These are phyloP conservation scores for Cichlasoma orientale DNA, from an alignment of 2,797 vertebrate species.

Conservation along the genomic window DNA sequence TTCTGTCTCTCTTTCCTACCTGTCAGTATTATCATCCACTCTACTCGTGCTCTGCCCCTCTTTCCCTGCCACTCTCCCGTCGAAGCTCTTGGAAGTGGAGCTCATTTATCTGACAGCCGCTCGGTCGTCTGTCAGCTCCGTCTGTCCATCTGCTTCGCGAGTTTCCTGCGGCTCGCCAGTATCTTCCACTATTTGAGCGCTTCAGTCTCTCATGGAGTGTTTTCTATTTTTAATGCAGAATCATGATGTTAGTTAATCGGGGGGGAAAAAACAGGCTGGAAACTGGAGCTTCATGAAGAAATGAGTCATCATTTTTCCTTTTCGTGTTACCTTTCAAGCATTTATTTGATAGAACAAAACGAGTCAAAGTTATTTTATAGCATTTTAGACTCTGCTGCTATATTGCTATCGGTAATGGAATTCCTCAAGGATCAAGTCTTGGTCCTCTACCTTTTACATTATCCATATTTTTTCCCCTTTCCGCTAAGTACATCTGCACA, in stretches of 20 bases:
- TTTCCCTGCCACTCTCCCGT: neutral
- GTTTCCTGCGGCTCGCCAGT: conserved; percentile 17
- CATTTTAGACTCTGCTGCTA: neutral
- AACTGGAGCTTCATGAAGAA: neutral
- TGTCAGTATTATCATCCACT: conserved; percentile 3
- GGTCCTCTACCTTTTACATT: neutral
- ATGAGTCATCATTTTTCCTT: neutral
- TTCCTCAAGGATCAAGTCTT: neutral
- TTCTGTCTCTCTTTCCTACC: neutral
- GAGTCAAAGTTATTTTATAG: neutral
- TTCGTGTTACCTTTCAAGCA: too few species aligned
- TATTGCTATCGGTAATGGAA: neutral
- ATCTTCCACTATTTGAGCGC: neutral
- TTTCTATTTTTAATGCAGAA: conserved; percentile 30
- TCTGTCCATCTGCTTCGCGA: conserved; percentile 46
- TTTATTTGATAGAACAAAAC: too few species aligned
- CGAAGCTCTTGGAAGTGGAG: conserved; percentile 11
- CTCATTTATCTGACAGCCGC: conserved; percentile 45
- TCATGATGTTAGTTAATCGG: conserved; percentile 12
- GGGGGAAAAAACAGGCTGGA: neutral
- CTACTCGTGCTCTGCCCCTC: neutral
- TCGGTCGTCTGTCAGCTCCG: conserved; percentile 55
- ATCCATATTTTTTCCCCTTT: neutral
- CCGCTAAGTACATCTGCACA: too few species aligned
- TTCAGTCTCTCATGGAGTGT: neutral